Conservation (phyloP, 2,888 invertebrate species). For the Dilophus febrilis region DNA sequence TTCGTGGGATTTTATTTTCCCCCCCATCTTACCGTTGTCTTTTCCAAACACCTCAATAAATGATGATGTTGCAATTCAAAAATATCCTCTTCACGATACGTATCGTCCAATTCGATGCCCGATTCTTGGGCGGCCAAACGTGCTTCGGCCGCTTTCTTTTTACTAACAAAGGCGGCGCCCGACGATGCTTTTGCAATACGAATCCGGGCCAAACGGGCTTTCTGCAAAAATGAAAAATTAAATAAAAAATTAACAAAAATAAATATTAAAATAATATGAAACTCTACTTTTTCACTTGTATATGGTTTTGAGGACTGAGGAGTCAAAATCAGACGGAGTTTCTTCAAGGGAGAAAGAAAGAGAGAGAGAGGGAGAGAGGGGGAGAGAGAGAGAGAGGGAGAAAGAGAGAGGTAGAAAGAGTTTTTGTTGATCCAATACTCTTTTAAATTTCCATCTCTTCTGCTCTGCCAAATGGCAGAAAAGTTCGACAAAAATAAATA, state of each 20-base stretch:
- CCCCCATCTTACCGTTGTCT: conserved; percentile 67
- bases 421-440: too few relatives aligned
- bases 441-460: too few relatives aligned
- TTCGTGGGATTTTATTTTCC: neutral
- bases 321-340: too few relatives aligned
- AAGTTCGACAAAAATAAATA: too few relatives aligned
- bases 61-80: conserved; percentile 99
- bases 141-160: conserved; percentile 97
- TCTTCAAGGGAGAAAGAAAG: too few relatives aligned
- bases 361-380: too few relatives aligned
- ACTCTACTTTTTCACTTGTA: too few relatives aligned
- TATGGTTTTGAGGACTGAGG: too few relatives aligned
- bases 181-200: conserved; percentile 98
- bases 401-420: too few relatives aligned
- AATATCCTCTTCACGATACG: conserved; percentile 83
- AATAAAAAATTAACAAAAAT: neutral
- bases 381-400: too few relatives aligned
- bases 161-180: conserved; percentile 93
- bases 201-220: conserved; percentile 95
- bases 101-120: conserved; percentile 81
- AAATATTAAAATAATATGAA: too few relatives aligned
- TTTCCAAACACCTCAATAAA: conserved; percentile 88
- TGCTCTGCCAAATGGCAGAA: too few relatives aligned
- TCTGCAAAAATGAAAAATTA: conserved; percentile 45
- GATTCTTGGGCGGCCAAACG: conserved; percentile 84